A percentile compares a stretch with the other conserved stretches of the same genome.
phyloP scores from a whole-genome alignment of 2,113 vertebrate species.

The Phocoena phocoena region DNA sequence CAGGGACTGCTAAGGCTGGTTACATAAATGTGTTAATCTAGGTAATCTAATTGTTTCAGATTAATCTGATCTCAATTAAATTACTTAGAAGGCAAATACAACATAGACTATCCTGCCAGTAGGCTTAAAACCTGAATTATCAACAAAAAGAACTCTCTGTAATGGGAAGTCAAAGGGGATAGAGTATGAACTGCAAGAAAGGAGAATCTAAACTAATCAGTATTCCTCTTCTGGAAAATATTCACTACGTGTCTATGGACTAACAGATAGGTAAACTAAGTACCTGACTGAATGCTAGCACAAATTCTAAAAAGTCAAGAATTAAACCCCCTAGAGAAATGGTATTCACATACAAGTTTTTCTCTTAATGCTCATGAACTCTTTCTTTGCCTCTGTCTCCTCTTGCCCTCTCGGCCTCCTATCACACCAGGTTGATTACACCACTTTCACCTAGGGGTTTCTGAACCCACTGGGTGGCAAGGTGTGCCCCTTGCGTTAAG shows the following conservation, averaged over 20 bases:
- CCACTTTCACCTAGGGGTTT: not conserved
- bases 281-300: not conserved
- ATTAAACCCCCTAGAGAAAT: not conserved
- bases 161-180: slow-evolving; percentile 14
- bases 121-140: slow-evolving; percentile 37
- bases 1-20: not conserved
- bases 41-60: slow-evolving; percentile 29
- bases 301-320: not conserved
- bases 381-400: not conserved
- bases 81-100: slow-evolving; percentile 33
- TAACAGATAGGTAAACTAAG: not conserved
- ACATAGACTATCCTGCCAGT: not conserved
- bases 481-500: not conserved
- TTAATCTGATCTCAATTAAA: slow-evolving; percentile 51
- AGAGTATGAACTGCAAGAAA: not conserved
- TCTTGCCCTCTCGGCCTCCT: not conserved
- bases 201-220: not conserved
- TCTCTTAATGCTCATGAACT: not conserved
- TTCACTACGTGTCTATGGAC: not conserved
- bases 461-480: not conserved
- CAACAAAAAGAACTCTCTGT: not conserved
- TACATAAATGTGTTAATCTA: slow-evolving; percentile 59
- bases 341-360: not conserved
- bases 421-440: not conserved
- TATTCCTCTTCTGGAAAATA: not conserved